Percentiles rank a stretch among this genome's conserved stretches.
Evolutionary conservation across 2,888 invertebrate species (phyloP).

Genomic region (Sarcophaga carnaria): DNA sequence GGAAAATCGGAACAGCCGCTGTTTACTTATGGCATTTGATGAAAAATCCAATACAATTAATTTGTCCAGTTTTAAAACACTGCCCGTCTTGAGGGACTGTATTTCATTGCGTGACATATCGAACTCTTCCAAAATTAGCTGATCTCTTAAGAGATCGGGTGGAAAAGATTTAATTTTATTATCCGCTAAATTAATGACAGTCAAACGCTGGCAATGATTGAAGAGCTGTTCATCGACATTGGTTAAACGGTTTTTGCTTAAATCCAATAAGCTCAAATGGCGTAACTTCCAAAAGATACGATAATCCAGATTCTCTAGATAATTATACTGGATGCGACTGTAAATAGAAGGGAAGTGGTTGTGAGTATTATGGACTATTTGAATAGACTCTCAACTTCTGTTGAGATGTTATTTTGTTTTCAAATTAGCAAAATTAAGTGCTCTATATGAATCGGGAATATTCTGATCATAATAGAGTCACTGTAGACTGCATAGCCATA

Average conservation of each 20-base stretch:
- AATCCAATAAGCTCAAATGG: constrained; percentile 85
- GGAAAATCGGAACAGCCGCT: too few relatives aligned
- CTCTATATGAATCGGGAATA: too few relatives aligned
- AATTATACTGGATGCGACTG: constrained; percentile 85
- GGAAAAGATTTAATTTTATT: constrained; percentile 83
- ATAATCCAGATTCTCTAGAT: constrained; percentile 83
- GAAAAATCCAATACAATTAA: constrained; percentile 85
- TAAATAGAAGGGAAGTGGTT: not conserved
- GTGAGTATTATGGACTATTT: too few relatives aligned
- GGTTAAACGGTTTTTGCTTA: constrained; percentile 84
- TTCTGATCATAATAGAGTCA: too few relatives aligned
- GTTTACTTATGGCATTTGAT: constrained; percentile 83
- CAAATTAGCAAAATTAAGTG: too few relatives aligned
- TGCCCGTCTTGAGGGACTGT: constrained; percentile 82
- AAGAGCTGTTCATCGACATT: constrained; percentile 83
- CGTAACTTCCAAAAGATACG: constrained; percentile 83
- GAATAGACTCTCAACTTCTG: too few relatives aligned
- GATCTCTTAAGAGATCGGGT: constrained; percentile 82
- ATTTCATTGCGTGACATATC: constrained; percentile 86
- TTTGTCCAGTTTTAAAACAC: constrained; percentile 82
- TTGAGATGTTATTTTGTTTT: too few relatives aligned
- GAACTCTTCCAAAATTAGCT: constrained; percentile 84
- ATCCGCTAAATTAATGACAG: constrained; percentile 79
- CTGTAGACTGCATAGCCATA: too few relatives aligned
- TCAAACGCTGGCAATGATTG: constrained; percentile 80